Base-by-base conservation (phyloP, 2,113 vertebrate species). In the Hassar affinis region DNA sequence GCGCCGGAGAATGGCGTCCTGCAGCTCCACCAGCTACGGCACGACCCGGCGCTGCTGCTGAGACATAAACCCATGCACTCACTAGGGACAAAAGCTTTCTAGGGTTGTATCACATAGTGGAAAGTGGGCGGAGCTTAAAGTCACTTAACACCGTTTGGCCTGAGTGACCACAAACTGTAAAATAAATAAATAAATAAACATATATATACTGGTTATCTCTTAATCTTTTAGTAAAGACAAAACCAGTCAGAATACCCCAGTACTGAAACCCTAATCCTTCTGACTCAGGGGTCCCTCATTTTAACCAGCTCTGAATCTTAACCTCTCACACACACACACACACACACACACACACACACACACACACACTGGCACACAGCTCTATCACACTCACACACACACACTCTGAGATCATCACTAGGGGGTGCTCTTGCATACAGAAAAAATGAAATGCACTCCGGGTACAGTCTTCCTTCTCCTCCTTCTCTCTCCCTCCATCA, bases 401-500 rank as follows among this genome's bases (percentile, higher is more conserved):
- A 68, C 25, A 75, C 49, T 5, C 64, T 81, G 76, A 11, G 9
- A 18, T 56, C 38, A 17, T 86, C 74, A 81, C 66, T 66, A 80
- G 78, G 45, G 78, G 78, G 78, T 64, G 78, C 78, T 80, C n/a
- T 80, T 66, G 78, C 78, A 80, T 80, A 51, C 59, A 80, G 47
- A 80, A 66, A 79, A 79, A 33, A 0, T 51, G 2, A 20, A 47
- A 49, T n/a, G n/a, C n/a, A n/a, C n/a, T n/a, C n/a, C n/a, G n/a
- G n/a, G n/a, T n/a, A n/a, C n/a, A n/a, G n/a, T n/a, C n/a, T n/a
- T 42, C 38, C 6, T 42, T 42, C 38, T 42, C 38, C 38, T 49
- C 6, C 1, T 27, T 49, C 2, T 49, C 74, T 54, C 33, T 35
- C 15, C 17, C 33, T 56, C 74, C 20, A 2, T 64, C 78, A 51